These are phyloP conservation scores for Oophaga sylvatica DNA, from an alignment of 2,797 vertebrate species.

Conservation along the genomic window DNA sequence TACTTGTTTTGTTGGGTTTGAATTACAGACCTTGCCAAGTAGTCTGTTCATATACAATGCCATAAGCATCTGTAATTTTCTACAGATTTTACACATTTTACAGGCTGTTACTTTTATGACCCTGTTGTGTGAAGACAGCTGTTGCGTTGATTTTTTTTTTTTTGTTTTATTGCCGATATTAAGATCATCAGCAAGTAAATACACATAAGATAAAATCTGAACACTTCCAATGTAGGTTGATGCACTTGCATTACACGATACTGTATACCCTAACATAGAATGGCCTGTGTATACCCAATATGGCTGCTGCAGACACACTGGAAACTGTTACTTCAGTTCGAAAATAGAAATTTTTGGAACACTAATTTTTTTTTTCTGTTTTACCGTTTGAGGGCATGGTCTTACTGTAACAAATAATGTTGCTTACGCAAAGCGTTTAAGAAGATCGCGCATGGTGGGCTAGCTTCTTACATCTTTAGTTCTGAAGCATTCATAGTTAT, in stretches of 20 bases:
- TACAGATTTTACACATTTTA: slow-evolving; percentile 29
- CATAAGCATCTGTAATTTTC: slow-evolving; percentile 18
- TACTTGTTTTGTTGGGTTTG: not conserved
- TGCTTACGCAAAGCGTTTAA: not conserved
- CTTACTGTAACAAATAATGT: not conserved
- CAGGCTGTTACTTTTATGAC: slow-evolving; percentile 7
- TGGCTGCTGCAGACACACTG: not conserved
- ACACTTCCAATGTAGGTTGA: not conserved
- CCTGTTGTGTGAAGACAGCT: not conserved
- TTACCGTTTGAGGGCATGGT: not conserved
- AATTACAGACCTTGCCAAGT: not conserved
- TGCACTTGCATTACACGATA: not conserved
- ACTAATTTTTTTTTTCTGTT: not conserved
- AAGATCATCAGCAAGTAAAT: not conserved
- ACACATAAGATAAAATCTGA: not conserved
- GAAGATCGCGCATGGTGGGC: not conserved
- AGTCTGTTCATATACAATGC: not conserved
- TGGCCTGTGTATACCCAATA: not conserved
- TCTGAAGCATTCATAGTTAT: not conserved
- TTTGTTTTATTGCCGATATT: not conserved
- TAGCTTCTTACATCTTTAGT: not conserved
- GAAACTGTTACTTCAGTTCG: slow-evolving; percentile 27
- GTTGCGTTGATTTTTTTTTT: not conserved
- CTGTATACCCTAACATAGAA: not conserved
- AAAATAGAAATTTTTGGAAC: not conserved